Conservation (phyloP, 2,797 vertebrate species). For the Loris lydekkerianus region DNA sequence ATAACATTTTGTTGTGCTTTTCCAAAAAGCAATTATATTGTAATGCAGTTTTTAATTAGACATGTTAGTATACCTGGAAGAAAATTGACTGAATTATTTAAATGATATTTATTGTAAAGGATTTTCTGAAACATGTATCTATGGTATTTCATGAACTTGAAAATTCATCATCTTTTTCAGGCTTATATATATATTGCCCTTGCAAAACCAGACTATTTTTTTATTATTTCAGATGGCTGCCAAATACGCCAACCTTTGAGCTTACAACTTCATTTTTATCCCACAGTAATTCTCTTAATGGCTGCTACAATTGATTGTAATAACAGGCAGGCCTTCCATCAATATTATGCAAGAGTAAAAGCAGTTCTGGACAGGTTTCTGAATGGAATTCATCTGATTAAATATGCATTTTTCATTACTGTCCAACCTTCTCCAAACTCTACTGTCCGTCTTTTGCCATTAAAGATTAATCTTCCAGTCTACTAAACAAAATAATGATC, state of each 20-base stretch:
- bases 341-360: conserved; percentile 80
- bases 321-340: conserved; percentile 77
- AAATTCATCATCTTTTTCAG: conserved; percentile 70
- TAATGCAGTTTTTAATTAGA: conserved; percentile 73
- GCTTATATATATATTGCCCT: conserved; percentile 65
- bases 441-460: conserved; percentile 87
- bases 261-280: conserved; percentile 80
- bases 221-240: conserved; percentile 79
- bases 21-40: conserved; percentile 73
- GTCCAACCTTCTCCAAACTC: conserved; percentile 88
- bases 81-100: conserved; percentile 77
- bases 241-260: conserved; percentile 79
- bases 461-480: conserved; percentile 87
- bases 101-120: conserved; percentile 72
- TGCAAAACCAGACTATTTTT: conserved; percentile 69
- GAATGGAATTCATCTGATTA: conserved; percentile 86
- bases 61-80: conserved; percentile 71
- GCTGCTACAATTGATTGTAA: conserved; percentile 86
- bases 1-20: conserved; percentile 79
- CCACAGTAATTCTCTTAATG: conserved; percentile 84
- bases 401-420: conserved; percentile 89
- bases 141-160: conserved; percentile 33
- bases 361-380: conserved; percentile 82
- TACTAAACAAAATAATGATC: conserved; percentile 85
- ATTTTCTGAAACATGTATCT: conserved; percentile 63